Conservation (phyloP, 2,797 vertebrate genomes). For the Vultur gryphus region DNA sequence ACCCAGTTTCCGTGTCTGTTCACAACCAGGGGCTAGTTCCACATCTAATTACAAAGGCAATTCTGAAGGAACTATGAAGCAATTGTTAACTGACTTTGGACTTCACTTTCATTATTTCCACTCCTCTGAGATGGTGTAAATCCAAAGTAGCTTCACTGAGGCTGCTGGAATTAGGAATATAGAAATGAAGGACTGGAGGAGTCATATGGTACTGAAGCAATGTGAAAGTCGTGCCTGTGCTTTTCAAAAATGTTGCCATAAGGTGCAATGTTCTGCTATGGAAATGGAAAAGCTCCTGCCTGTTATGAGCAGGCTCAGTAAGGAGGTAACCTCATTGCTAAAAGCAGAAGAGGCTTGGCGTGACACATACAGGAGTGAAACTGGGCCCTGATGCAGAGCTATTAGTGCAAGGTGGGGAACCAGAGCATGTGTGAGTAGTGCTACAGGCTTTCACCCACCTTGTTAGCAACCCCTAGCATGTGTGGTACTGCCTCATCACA, state of each 20-base stretch:
- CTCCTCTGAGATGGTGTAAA: background rate
- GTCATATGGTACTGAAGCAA: background rate
- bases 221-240: background rate
- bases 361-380: background rate
- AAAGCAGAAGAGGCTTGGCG: background rate
- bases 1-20: background rate
- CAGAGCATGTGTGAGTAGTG: background rate
- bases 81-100: background rate
- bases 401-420: background rate
- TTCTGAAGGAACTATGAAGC: background rate
- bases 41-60: background rate
- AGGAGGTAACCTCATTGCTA: background rate
- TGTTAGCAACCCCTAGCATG: background rate
- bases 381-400: background rate
- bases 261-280: background rate
- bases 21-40: background rate
- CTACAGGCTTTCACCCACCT: background rate
- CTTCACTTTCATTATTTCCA: background rate
- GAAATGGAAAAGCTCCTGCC: background rate
- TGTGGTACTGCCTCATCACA: too few relatives aligned
- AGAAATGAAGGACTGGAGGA: background rate
- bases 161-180: background rate
- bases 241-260: background rate
- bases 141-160: background rate
- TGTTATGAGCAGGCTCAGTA: background rate